A percentile compares a stretch with the other conserved stretches of the same genome.
Conservation (phyloP, 2,797 vertebrate genomes). For the Phalanger gymnotis region DNA sequence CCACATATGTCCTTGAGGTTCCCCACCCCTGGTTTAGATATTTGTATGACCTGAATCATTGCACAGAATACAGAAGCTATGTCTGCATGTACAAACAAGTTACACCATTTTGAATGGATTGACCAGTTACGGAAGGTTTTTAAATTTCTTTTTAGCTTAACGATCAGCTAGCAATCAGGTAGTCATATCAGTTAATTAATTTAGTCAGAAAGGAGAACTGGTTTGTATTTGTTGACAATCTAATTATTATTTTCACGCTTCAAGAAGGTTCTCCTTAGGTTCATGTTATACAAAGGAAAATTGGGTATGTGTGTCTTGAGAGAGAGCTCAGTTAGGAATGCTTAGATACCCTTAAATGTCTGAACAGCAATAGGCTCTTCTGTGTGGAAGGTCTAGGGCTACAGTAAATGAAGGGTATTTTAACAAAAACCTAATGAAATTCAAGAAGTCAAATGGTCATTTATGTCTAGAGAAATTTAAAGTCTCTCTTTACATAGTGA, state of each 20-base stretch:
- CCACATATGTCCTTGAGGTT: no score
- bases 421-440: neutral
- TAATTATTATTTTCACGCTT: neutral
- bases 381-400: neutral
- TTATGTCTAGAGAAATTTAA: neutral
- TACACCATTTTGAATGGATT: neutral
- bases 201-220: neutral
- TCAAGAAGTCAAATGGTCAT: neutral
- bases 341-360: neutral
- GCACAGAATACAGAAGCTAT: neutral
- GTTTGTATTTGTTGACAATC: neutral
- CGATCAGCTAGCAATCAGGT: neutral
- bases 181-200: neutral
- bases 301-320: neutral
- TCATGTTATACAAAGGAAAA: neutral
- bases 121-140: neutral
- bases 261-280: neutral
- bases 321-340: neutral
- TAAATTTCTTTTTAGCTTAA: neutral
- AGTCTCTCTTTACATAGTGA: neutral
- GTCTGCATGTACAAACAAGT: neutral
- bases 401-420: neutral
- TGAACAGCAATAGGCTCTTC: neutral
- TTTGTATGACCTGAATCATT: slow-evolving; percentile 18
- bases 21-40: neutral